phyloP scores from a whole-genome alignment of 2,888 invertebrate genomes.

The Lucinisca nassula region DNA sequence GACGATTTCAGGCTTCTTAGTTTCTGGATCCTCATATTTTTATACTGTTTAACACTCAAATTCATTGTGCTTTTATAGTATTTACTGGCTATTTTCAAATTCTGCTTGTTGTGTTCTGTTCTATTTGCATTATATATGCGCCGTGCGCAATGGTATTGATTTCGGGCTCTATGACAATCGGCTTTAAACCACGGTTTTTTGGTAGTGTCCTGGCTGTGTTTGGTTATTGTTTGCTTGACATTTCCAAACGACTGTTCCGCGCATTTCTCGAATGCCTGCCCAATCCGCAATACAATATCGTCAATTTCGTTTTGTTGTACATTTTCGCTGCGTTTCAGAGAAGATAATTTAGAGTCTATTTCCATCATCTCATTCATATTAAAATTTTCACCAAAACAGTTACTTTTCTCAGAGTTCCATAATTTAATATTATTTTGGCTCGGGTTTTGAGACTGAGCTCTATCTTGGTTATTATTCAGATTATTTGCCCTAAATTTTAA shows the following conservation, averaged over 20 bases:
- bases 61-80: neutral
- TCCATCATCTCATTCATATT: neutral
- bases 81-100: neutral
- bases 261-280: neutral
- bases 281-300: neutral
- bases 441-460: neutral
- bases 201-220: neutral
- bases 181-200: neutral
- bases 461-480: neutral
- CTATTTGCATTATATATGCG: neutral
- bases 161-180: neutral
- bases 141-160: neutral
- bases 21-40: neutral
- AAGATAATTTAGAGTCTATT: neutral
- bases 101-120: neutral
- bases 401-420: neutral
- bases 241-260: neutral
- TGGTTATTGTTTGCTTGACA: neutral
- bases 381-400: neutral
- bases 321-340: neutral
- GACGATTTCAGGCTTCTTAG: neutral
- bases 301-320: neutral
- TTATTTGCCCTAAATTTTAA: neutral
- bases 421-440: neutral
- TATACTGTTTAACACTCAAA: neutral